These are phyloP conservation scores for Terebella lapidaria DNA, from an alignment of 2,888 invertebrate species.

Conservation along the genomic window DNA sequence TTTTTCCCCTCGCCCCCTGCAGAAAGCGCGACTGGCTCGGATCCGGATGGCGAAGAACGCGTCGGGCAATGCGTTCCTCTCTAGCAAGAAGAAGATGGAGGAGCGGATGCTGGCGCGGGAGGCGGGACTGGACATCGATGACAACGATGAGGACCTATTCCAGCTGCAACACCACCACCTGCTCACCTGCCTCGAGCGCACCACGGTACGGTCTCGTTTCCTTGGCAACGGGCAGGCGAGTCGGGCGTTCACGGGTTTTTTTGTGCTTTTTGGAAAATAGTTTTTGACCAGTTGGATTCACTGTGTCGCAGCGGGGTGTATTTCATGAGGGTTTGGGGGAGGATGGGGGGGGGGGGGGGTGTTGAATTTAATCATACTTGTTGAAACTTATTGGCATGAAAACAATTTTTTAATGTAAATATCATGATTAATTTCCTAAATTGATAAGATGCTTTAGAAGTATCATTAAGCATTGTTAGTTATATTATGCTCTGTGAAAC, in stretches of 20 bases:
- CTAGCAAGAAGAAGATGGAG: slow-evolving; percentile 97
- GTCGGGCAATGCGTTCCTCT: slow-evolving; percentile 95
- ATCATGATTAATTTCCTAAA: too few species aligned
- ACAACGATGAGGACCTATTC: slow-evolving; percentile 20
- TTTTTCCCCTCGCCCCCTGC: slow-evolving; percentile 49
- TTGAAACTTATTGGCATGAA: too few species aligned
- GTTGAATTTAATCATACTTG: too few species aligned
- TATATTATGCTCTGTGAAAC: too few species aligned
- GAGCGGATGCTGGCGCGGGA: slow-evolving; percentile 58
- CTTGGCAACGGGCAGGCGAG: not conserved
- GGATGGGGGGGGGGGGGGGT: too few species aligned
- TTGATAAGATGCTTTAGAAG: too few species aligned
- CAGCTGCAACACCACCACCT: slow-evolving; percentile 52
- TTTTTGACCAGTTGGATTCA: too few species aligned
- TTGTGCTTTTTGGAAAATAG: not conserved
- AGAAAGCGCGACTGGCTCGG: slow-evolving; percentile 98
- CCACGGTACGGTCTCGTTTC: slow-evolving; percentile 92
- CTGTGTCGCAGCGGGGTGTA: too few species aligned
- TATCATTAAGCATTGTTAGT: too few species aligned
- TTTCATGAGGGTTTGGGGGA: too few species aligned
- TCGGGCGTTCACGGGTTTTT: not conserved
- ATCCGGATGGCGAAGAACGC: slow-evolving; percentile 99
- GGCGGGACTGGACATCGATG: slow-evolving; percentile 85
- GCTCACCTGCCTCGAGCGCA: slow-evolving; percentile 92
- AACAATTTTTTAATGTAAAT: too few species aligned